Evolutionary conservation across 2,797 vertebrate genomes (phyloP), one percentile per base, ranked within the genome.

Genomic region (Acipenser oxyrinchus): DNA sequence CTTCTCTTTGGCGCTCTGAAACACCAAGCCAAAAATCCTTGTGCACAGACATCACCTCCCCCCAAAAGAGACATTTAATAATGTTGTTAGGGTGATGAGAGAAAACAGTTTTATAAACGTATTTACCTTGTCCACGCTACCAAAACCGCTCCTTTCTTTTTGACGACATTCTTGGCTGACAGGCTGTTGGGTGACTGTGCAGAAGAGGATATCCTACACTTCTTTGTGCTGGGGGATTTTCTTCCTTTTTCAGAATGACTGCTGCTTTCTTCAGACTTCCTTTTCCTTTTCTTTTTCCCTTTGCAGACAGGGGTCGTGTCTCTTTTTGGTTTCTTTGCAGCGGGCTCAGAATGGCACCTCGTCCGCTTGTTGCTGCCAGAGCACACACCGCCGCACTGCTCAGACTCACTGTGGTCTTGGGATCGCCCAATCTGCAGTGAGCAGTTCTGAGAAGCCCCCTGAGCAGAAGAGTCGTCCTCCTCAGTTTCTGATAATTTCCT

Each of bases 101-200:
- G n/a, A 55, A 65, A n/a, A n/a, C 4, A 15, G 11, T 8, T 12
- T 10, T 58, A 53, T 9, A 51, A 60, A 23, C 13, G 12, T 76
- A 72, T 85, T 89, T 84, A 99, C 97, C 95, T 96, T 18, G 93
- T 95, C 97, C 97, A 98, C 0, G 93, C 88, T 75, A 94, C 84
- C 70, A 98, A 86, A 69, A 98, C 88, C 83, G 93, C 93, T 68
- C 97, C 97, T 75, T 94, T 97, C 84, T 93, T 97, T 83, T 90
- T 91, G 77, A 99, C 73, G 7, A 98, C 86, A 65, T 99, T 99
- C 83, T 93, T 97, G 71, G 97, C 97, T 68, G 91, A 93, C 10
- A 99, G 84, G 63, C 89, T 91, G 78, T 73, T 86, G 11, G 91
- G 86, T 3, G 90, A 93, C 55, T 78, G 48, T 0, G 75, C 74